Evolutionary conservation across 2,797 vertebrate species (phyloP).

Genomic region (Monodelphis domestica): DNA sequence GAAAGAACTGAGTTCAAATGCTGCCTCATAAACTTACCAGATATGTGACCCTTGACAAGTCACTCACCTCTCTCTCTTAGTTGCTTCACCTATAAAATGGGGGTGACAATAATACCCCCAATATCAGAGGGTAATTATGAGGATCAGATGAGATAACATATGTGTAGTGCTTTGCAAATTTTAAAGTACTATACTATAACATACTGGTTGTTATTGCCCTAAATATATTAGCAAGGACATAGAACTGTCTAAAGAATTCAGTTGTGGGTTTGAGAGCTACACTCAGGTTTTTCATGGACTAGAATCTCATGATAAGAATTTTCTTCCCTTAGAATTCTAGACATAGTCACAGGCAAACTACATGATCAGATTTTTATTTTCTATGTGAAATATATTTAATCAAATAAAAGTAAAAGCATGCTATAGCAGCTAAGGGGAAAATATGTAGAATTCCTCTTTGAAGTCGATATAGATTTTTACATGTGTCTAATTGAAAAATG

Average conservation of each 20-base stretch:
- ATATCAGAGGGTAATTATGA: too few relatives aligned
- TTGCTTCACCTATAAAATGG: too few relatives aligned
- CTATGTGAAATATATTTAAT: not conserved
- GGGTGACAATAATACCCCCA: too few relatives aligned
- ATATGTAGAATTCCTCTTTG: not conserved
- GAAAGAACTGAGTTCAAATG: too few relatives aligned
- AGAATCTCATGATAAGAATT: too few relatives aligned
- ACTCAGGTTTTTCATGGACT: not conserved
- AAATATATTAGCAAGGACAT: not conserved
- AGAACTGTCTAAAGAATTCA: not conserved
- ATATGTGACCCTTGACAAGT: too few relatives aligned
- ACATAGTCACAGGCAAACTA: not conserved
- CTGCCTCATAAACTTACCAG: too few relatives aligned
- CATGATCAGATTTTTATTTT: not conserved
- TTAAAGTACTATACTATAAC: too few relatives aligned
- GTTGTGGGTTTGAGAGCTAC: not conserved
- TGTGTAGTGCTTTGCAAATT: too few relatives aligned
- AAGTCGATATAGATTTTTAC: not conserved
- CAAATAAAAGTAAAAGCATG: not conserved
- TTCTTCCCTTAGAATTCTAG: not conserved
- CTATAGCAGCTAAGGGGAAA: not conserved
- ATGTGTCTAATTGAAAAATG: too few relatives aligned
- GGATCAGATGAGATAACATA: too few relatives aligned
- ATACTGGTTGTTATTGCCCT: not conserved
- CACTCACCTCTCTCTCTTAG: too few relatives aligned